Percentiles rank a stretch among this genome's conserved stretches.
Conservation (phyloP, 2,797 vertebrate genomes). For the Pogoniulus pusillus region DNA sequence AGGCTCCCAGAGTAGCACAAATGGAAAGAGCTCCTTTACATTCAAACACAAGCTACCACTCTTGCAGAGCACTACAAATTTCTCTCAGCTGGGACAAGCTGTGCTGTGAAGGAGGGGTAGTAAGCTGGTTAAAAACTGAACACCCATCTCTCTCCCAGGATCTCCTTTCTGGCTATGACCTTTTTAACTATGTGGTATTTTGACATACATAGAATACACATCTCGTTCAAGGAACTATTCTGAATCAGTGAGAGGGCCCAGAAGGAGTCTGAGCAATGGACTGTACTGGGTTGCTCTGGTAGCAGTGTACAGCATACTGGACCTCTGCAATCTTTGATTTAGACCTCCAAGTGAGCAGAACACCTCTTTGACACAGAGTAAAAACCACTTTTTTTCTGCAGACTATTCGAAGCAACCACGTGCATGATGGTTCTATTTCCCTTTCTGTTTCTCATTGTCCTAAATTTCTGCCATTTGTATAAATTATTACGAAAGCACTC, state of each 20-base stretch:
- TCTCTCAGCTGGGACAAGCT: neutral
- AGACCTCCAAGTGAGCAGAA: neutral
- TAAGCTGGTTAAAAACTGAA: neutral
- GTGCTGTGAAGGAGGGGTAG: neutral
- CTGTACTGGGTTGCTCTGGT: neutral
- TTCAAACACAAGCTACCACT: neutral
- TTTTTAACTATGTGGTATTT: neutral
- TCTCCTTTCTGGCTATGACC: neutral
- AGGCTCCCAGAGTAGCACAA: neutral
- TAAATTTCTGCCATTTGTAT: conserved; percentile 59
- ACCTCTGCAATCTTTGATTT: neutral
- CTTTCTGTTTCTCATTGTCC: conserved; percentile 39
- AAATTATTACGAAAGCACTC: conserved; percentile 58
- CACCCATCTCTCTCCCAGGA: fast-evolving
- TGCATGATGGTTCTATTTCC: neutral
- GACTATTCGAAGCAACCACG: neutral
- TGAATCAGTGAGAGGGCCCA: neutral
- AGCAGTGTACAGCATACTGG: neutral
- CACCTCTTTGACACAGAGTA: neutral
- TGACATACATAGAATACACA: neutral
- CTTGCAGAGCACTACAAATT: neutral
- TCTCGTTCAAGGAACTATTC: neutral
- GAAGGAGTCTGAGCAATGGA: neutral
- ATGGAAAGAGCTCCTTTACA: neutral
- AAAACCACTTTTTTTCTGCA: neutral